Percentiles rank a stretch among this genome's conserved stretches.
These are phyloP conservation scores for Eupithecia insigniata DNA, from an alignment of 2,888 invertebrate species.

Conservation along the genomic window DNA sequence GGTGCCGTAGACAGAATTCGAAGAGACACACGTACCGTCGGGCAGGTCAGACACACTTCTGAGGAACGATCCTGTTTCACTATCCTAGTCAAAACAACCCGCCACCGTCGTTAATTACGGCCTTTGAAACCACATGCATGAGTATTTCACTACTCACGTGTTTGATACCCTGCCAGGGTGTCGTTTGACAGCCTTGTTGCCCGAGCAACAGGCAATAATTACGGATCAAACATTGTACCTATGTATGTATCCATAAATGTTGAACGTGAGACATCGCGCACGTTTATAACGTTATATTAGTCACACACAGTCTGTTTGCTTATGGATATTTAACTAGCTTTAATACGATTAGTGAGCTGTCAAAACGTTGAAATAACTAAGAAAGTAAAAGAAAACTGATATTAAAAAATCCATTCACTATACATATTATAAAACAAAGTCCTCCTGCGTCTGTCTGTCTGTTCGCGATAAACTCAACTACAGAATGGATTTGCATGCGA, in stretches of 20 bases:
- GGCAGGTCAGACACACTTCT: not conserved
- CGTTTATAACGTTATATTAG: too few relatives aligned
- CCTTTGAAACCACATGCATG: too few relatives aligned
- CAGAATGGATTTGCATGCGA: too few relatives aligned
- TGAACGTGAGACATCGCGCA: not conserved
- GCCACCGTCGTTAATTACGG: not conserved
- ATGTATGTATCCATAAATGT: accelerated
- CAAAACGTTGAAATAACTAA: too few relatives aligned
- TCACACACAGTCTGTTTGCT: too few relatives aligned
- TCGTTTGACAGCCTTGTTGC: not conserved
- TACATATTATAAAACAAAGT: too few relatives aligned
- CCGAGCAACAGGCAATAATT: not conserved
- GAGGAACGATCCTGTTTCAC: not conserved
- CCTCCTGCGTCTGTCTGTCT: too few relatives aligned
- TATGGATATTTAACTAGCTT: too few relatives aligned
- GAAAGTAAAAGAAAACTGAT: too few relatives aligned
- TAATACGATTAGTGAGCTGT: too few relatives aligned
- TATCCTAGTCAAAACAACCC: not conserved
- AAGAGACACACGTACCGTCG: not conserved
- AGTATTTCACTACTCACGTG: not conserved
- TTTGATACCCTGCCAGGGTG: conserved; percentile 1
- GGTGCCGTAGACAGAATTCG: conserved; percentile 9
- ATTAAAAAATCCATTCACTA: too few relatives aligned
- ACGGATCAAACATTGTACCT: not conserved
- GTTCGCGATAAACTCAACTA: too few relatives aligned